These are phyloP conservation scores for Chondrilla cf. caribensis DNA, from an alignment of 37 sponge, comb jelly and placozoan genomes.

Conservation along the genomic window DNA sequence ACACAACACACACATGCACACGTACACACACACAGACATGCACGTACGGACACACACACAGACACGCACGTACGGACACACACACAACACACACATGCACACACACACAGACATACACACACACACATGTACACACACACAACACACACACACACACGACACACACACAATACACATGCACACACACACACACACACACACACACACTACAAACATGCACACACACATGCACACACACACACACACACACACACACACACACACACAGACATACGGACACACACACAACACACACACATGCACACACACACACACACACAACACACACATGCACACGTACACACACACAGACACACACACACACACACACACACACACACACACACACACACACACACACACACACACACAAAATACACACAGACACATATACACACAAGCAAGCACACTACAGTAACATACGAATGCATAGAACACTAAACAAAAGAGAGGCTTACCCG, in stretches of 20 bases:
- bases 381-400: neutral
- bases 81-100: too few relatives aligned
- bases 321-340: too few relatives aligned
- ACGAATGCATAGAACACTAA: too few relatives aligned
- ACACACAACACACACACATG: too few relatives aligned
- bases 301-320: too few relatives aligned
- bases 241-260: neutral
- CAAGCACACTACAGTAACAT: too few relatives aligned
- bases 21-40: too few relatives aligned
- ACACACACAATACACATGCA: neutral
- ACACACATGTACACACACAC: slow-evolving; percentile 18
- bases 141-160: slow-evolving; percentile 18
- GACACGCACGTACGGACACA: too few relatives aligned
- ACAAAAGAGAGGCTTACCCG: too few relatives aligned
- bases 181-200: slow-evolving; percentile 36
- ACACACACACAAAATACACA: neutral
- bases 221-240: slow-evolving; percentile 27
- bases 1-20: too few relatives aligned
- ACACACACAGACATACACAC: slow-evolving; percentile 10
- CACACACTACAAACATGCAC: neutral
- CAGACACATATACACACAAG: too few relatives aligned
- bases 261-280: slow-evolving; percentile 48
- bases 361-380: neutral
- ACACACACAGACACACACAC: neutral
- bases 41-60: too few relatives aligned